Percentiles rank a stretch among this genome's conserved stretches.
Conservation (phyloP, 1,140 invertebrate species). For the Heliconius hermathena region DNA sequence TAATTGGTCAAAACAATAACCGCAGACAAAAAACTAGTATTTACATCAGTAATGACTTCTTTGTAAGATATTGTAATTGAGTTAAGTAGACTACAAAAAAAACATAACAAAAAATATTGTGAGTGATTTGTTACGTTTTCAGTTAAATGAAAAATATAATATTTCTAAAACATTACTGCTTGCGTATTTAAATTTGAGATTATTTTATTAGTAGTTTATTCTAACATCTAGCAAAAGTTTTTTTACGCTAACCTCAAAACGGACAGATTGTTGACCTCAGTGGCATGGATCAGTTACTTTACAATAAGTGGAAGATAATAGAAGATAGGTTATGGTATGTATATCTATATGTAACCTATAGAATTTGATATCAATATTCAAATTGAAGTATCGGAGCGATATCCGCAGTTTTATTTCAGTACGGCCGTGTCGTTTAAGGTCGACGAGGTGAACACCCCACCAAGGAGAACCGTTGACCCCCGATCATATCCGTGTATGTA, state of each 20-base stretch:
- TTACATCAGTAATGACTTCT: background rate
- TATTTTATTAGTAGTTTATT: no score
- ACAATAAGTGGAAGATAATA: constrained; percentile 16
- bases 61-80: background rate
- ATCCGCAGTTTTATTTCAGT: constrained; percentile 52
- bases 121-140: no score
- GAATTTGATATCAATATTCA: constrained; percentile 23
- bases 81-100: background rate
- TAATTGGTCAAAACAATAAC: background rate
- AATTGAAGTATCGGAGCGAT: constrained; percentile 27
- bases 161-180: no score
- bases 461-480: constrained; percentile 78
- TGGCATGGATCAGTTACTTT: constrained; percentile 13
- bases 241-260: no score
- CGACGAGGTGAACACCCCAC: constrained; percentile 75
- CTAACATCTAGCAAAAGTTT: no score
- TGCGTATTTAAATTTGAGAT: no score
- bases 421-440: constrained; percentile 61
- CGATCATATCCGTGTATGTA: constrained; percentile 61
- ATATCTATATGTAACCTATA: background rate
- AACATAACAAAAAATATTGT: no score
- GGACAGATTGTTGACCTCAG: background rate
- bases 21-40: background rate
- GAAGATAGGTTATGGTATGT: background rate
- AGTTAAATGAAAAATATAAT: no score